phyloP scores from a whole-genome alignment of 2,888 invertebrate species.

The Leptothorax acervorum region DNA sequence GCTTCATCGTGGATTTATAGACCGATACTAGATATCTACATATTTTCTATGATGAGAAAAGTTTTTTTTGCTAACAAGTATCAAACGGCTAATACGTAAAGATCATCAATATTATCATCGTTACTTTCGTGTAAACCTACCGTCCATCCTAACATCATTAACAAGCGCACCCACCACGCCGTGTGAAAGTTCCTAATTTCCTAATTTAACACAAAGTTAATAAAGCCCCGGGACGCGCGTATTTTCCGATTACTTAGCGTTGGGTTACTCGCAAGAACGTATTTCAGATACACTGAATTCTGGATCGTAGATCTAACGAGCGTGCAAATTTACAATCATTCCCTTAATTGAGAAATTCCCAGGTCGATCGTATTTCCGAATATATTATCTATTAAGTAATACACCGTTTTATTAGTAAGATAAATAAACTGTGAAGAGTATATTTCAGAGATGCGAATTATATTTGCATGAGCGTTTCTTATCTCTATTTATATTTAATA shows the following conservation, averaged over 20 bases:
- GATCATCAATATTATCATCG: background rate
- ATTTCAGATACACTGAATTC: conserved; percentile 24
- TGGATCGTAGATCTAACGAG: conserved; percentile 36
- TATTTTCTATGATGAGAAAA: background rate
- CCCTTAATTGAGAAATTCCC: conserved; percentile 37
- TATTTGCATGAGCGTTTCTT: background rate
- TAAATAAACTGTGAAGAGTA: background rate
- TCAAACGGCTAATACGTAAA: background rate
- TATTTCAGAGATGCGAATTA: background rate
- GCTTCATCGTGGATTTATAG: background rate
- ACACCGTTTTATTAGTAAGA: background rate
- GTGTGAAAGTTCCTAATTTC: conserved; percentile 46
- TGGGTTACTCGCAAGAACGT: conserved; percentile 61
- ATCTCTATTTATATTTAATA: background rate
- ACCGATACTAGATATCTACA: no score
- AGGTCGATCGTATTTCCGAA: conserved; percentile 12
- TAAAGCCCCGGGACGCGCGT: conserved; percentile 65
- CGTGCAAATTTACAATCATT: conserved; percentile 24
- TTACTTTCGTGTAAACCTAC: background rate
- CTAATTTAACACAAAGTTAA: conserved; percentile 60
- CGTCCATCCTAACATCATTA: background rate
- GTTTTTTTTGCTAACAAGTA: background rate
- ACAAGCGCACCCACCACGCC: background rate
- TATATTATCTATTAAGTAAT: conserved; percentile 9
- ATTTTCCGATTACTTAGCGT: conserved; percentile 67